phyloP scores from a whole-genome alignment of 2,797 vertebrate genomes.

The Avahi laniger region DNA sequence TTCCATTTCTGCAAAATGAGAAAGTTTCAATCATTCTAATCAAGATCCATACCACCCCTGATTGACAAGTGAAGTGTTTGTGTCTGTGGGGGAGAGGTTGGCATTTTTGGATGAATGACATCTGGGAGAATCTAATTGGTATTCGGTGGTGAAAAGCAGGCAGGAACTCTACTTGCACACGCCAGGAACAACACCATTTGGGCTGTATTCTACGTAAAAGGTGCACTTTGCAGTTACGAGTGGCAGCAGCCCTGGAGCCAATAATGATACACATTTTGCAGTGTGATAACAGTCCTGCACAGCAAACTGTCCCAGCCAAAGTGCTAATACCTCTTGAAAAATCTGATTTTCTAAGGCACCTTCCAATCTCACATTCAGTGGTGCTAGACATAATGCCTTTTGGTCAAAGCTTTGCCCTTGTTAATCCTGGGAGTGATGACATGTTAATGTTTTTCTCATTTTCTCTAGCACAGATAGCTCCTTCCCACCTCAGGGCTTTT shows the following conservation, averaged over 20 bases:
- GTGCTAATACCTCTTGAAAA: background rate
- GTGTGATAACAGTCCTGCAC: background rate
- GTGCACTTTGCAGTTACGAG: fast-evolving
- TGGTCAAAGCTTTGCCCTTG: background rate
- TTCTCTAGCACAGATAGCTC: background rate
- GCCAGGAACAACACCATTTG: background rate
- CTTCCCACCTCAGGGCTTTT: background rate
- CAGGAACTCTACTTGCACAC: background rate
- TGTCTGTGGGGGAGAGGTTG: background rate
- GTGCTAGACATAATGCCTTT: background rate
- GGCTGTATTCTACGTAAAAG: background rate
- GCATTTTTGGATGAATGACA: background rate
- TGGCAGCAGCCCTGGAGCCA: background rate
- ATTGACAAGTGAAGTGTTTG: background rate
- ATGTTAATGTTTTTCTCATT: background rate
- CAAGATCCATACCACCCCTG: background rate
- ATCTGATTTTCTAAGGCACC: background rate
- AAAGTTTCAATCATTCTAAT: background rate
- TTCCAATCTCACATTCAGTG: background rate
- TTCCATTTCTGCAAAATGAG: background rate
- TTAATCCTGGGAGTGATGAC: background rate
- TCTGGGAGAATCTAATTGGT: background rate
- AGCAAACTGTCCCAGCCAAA: background rate
- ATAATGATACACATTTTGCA: background rate
- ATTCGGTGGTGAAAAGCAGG: background rate